phyloP scores from a whole-genome alignment of 2,888 invertebrate genomes.

The Tineola bisselliella region DNA sequence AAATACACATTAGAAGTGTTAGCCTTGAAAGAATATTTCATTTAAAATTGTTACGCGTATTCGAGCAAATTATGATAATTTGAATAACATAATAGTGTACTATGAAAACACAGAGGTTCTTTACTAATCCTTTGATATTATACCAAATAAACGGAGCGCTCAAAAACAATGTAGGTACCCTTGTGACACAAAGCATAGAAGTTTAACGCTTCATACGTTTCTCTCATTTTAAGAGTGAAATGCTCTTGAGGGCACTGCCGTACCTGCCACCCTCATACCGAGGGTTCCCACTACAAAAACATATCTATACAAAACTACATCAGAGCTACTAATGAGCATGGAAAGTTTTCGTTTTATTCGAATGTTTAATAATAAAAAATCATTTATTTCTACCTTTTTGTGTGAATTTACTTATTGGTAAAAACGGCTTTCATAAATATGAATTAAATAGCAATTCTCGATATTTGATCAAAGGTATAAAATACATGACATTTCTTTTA shows the following conservation, averaged over 20 bases:
- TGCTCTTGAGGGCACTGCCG: background rate
- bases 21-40: too few relatives aligned
- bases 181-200: background rate
- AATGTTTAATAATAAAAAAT: too few relatives aligned
- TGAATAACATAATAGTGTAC: background rate
- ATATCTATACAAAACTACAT: too few relatives aligned
- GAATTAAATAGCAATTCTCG: too few relatives aligned
- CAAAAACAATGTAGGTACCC: background rate
- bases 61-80: background rate
- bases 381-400: too few relatives aligned
- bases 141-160: background rate
- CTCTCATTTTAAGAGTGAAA: background rate
- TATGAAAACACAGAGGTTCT: background rate
- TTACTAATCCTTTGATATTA: background rate
- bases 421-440: too few relatives aligned
- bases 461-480: background rate
- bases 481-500: constrained; percentile 26
- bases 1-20: too few relatives aligned
- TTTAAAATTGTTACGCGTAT: too few relatives aligned
- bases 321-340: background rate
- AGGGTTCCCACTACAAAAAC: background rate
- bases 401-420: too few relatives aligned
- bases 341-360: too few relatives aligned
- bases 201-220: constrained; percentile 4
- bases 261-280: background rate